Evolutionary conservation across 1,140 invertebrate genomes (phyloP).

Genomic region (roundworm (Caenorhabditis elegans)): DNA sequence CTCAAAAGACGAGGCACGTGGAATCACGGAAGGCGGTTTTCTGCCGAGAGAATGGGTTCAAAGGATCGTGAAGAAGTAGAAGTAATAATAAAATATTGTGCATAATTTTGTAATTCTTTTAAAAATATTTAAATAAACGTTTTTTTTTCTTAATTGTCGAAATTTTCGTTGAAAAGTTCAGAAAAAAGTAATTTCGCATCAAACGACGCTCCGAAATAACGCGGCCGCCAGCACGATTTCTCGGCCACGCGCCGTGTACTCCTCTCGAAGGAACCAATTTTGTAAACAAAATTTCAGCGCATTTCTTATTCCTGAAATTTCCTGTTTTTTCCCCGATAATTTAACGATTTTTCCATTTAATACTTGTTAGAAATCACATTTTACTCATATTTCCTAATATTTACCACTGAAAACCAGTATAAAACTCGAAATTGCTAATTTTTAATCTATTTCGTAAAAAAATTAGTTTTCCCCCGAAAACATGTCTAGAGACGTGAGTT

Average conservation of each 20-base stretch:
- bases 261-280: background rate
- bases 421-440: too few relatives aligned
- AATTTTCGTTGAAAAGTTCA: background rate
- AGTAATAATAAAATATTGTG: background rate
- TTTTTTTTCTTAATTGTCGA: background rate
- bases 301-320: too few relatives aligned
- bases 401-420: too few relatives aligned
- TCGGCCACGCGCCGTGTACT: background rate
- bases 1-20: background rate
- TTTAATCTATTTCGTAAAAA: too few relatives aligned
- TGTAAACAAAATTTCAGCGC: background rate
- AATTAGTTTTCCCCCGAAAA: too few relatives aligned
- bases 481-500: slow-evolving; percentile 19
- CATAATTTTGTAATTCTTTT: background rate
- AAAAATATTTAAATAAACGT: background rate
- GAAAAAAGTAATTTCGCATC: background rate
- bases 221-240: background rate
- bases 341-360: too few relatives aligned
- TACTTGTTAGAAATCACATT: too few relatives aligned
- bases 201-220: background rate
- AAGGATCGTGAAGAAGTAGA: background rate
- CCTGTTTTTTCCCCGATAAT: too few relatives aligned
- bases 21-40: background rate
- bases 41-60: background rate
- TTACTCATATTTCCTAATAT: too few relatives aligned